Percentiles rank a stretch among this genome's conserved stretches.
These are phyloP conservation scores for Chrysolina oricalcia DNA, from an alignment of 2,888 invertebrate species.

Conservation along the genomic window DNA sequence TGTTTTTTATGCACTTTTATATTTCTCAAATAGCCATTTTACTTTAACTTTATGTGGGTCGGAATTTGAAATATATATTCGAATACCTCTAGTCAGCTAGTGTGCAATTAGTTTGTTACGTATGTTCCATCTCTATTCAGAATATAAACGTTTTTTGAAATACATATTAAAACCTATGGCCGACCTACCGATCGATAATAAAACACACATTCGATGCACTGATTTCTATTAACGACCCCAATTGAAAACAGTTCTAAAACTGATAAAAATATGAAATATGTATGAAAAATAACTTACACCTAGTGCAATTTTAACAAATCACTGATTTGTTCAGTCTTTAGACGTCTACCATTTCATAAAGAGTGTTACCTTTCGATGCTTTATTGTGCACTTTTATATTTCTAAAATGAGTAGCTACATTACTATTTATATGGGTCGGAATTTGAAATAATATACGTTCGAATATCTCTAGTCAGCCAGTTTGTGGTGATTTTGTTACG, in stretches of 20 bases:
- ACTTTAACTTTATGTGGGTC: too few species aligned
- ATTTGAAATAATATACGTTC: slow-evolving; percentile 27
- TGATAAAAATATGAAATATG: neutral
- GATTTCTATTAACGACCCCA: neutral
- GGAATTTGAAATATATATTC: slow-evolving; percentile 23
- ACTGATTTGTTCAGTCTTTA: neutral
- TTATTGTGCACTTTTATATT: neutral
- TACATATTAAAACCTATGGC: neutral
- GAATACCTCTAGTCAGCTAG: slow-evolving; percentile 8
- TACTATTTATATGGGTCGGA: slow-evolving; percentile 26
- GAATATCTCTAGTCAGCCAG: neutral
- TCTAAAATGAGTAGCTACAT: neutral
- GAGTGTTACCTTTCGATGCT: neutral
- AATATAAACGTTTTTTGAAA: too few species aligned
- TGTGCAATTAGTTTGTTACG: slow-evolving; percentile 5
- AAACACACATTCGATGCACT: slow-evolving; percentile 3
- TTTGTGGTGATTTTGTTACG: slow-evolving; percentile 9
- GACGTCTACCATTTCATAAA: slow-evolving; percentile 1
- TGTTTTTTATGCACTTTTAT: too few species aligned
- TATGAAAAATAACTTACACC: neutral
- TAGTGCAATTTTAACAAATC: neutral
- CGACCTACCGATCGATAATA: slow-evolving; percentile 6
- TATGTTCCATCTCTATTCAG: neutral
- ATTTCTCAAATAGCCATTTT: too few species aligned
- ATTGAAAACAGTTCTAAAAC: neutral